Conservation (phyloP, 2,797 vertebrate species). For the Menidia menidia region DNA sequence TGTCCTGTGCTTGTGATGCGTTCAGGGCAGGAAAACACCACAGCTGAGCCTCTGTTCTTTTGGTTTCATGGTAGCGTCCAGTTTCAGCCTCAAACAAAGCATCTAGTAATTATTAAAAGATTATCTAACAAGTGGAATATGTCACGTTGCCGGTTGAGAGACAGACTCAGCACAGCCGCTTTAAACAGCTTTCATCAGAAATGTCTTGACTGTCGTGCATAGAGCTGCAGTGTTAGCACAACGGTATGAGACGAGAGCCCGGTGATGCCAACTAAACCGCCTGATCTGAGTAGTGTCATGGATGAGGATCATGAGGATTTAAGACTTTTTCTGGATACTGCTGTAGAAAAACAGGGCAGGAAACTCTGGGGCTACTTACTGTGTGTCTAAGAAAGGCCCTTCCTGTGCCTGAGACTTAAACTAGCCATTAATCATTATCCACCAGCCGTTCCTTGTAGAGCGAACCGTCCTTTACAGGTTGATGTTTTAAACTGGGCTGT, state of each 20-base stretch:
- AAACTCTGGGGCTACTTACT: too few species aligned
- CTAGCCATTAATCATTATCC: not conserved
- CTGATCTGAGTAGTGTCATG: too few species aligned
- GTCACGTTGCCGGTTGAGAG: not conserved
- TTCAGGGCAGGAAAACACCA: slow-evolving; percentile 38
- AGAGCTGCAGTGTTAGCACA: not conserved
- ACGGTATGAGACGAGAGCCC: not conserved
- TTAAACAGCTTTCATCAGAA: slow-evolving; percentile 7
- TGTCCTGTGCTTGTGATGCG: slow-evolving; percentile 29
- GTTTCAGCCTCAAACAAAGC: slow-evolving; percentile 35
- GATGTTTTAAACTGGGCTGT: not conserved
- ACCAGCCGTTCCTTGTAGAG: not conserved
- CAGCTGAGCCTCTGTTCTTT: slow-evolving; percentile 19
- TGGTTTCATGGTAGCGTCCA: slow-evolving; percentile 31
- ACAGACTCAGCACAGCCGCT: slow-evolving; percentile 2
- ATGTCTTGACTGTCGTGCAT: not conserved
- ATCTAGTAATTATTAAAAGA: slow-evolving; percentile 17
- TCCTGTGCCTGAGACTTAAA: not conserved
- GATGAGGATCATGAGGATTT: too few species aligned
- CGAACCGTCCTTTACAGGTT: not conserved
- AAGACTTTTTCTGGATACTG: too few species aligned
- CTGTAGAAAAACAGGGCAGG: too few species aligned
- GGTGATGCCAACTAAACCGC: not conserved
- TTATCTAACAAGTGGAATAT: slow-evolving; percentile 34
- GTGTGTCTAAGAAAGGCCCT: too few species aligned